These are phyloP conservation scores for Apteryx mantelli DNA, from an alignment of 2,113 vertebrate species.

Conservation along the genomic window DNA sequence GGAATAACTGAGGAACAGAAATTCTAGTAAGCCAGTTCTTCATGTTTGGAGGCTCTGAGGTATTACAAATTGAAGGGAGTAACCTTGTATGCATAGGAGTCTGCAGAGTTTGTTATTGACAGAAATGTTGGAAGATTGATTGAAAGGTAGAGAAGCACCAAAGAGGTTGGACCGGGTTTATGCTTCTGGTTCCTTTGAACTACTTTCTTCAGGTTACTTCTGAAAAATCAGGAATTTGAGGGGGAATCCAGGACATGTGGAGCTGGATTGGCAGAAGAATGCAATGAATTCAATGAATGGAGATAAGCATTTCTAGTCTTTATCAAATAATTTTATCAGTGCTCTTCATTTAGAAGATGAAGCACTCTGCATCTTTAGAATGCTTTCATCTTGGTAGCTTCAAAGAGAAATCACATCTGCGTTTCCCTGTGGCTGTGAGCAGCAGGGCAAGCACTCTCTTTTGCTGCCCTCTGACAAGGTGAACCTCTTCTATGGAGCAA, in stretches of 20 bases:
- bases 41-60: neutral
- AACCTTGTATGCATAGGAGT: neutral
- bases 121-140: neutral
- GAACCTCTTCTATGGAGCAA: neutral
- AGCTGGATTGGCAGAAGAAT: conserved; percentile 42
- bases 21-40: neutral
- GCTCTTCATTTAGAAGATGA: conserved; percentile 37
- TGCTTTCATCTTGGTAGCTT: neutral
- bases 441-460: neutral
- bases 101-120: neutral
- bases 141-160: neutral
- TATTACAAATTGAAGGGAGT: neutral
- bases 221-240: conserved; percentile 51
- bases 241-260: conserved; percentile 11
- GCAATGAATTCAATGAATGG: conserved; percentile 38
- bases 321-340: conserved; percentile 59
- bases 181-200: conserved; percentile 25
- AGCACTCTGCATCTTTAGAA: conserved; percentile 41
- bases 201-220: conserved; percentile 55
- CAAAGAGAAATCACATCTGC: neutral
- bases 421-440: neutral
- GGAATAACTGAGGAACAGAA: neutral
- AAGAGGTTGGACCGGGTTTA: neutral
- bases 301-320: conserved; percentile 48
- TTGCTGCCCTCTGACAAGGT: neutral